Evolutionary conservation across 2,113 vertebrate genomes (phyloP), one percentile per base, ranked within the genome.

Genomic region (Scolopax mira): DNA sequence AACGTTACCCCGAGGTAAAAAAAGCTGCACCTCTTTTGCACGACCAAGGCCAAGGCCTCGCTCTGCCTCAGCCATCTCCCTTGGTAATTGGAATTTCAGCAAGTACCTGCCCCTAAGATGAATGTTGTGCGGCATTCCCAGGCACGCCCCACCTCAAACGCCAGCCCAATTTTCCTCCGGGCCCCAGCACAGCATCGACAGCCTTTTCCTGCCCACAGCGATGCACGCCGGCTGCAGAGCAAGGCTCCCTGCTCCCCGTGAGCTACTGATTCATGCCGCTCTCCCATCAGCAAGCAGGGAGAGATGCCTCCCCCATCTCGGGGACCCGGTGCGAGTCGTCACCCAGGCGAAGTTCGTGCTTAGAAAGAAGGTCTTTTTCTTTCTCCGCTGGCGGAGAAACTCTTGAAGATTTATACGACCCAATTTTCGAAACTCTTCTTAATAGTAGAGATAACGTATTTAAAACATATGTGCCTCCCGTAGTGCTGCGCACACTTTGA

Each of bases 401-500:
- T 90, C 81, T 58, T 60, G 52, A 65, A 61, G 79, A 97, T 98
- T 97, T 97, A 94, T 95, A 90, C 30, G 86, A 77, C 75, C 74
- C 8, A 69, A 95, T 96, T 96, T 96, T 93, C 92, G 95, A 96
- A 96, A 93, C 92, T 81, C 78, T 90, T 93, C 91, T 94, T 97
- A 97, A 97, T 95, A 96, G 95, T 79, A 62, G 85, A 96, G 91
- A 92, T 95, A 97, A 97, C 84, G 90, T 90, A 96, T 97, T 95
- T 97, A 97, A 97, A 97, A 97, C 94, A 96, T 57, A 93, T 94
- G 95, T 94, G 93, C 94, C 78, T 85, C 85, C 85, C 2, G 1
- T 30, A 90, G 80, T 1, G 6, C 84, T 79, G 74, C 2, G 80
- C 44, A 37, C 19, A 3, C 92, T 95, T 70, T 84, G 69, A 95